These are phyloP conservation scores for Cheilosia vernalis DNA, from an alignment of 2,888 invertebrate genomes.

Conservation along the genomic window DNA sequence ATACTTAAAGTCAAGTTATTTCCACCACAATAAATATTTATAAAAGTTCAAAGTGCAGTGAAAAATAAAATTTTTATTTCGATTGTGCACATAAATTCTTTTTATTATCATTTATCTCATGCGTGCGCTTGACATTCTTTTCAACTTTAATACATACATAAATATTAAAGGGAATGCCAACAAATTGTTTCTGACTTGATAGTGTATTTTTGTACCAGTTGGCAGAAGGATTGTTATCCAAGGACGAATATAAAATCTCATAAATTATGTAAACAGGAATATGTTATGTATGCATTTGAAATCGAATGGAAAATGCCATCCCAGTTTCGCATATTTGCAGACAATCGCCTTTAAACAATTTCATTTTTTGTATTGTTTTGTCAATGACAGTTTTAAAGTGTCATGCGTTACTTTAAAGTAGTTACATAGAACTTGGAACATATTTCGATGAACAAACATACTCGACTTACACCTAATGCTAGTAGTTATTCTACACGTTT, in stretches of 20 bases:
- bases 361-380: not conserved
- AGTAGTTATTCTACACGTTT: slow-evolving; percentile 60
- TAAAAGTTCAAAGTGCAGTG: no score
- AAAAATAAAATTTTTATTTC: not conserved
- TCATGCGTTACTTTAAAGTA: not conserved
- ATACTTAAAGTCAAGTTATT: no score
- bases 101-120: slow-evolving; percentile 8
- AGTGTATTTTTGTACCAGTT: not conserved
- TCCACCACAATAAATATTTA: no score
- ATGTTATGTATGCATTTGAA: slow-evolving; percentile 7
- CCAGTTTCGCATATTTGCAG: not conserved
- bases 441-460: no score
- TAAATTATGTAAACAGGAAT: slow-evolving; percentile 15
- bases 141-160: slow-evolving; percentile 13
- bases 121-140: slow-evolving; percentile 9
- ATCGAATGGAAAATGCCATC: not conserved
- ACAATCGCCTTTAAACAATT: not conserved
- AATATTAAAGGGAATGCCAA: slow-evolving; percentile 25
- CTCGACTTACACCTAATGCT: not conserved
- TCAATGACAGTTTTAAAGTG: not conserved
- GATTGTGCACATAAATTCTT: slow-evolving; percentile 3
- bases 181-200: not conserved
- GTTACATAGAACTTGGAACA: no score
- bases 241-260: slow-evolving; percentile 19
- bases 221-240: slow-evolving; percentile 3